These are phyloP conservation scores for Chinchilla lanigera DNA, from an alignment of 2,113 vertebrate genomes.

Conservation along the genomic window DNA sequence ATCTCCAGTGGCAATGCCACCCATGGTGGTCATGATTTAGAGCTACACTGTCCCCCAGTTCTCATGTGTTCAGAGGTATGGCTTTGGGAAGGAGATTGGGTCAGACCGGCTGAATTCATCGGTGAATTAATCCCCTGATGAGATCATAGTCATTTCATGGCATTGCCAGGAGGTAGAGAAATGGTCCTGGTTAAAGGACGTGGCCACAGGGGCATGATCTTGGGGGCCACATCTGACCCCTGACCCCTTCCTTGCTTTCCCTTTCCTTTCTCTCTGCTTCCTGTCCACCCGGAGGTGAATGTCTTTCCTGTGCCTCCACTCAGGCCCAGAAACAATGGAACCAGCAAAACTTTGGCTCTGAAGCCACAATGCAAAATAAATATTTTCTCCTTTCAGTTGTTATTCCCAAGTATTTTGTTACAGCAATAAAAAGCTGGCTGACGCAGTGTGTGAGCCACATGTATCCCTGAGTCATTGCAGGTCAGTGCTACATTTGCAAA, in stretches of 20 bases:
- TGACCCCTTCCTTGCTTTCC: background rate
- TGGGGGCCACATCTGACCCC: background rate
- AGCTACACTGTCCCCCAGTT: background rate
- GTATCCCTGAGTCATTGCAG: background rate
- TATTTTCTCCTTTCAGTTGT: background rate
- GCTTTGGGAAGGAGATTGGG: background rate
- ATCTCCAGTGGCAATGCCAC: background rate
- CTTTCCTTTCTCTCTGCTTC: background rate
- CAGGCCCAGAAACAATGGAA: background rate
- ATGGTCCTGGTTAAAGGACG: background rate
- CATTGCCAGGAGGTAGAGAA: background rate
- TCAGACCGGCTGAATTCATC: background rate
- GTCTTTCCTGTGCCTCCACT: background rate
- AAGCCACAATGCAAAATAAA: background rate
- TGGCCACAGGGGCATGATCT: background rate
- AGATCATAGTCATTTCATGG: background rate
- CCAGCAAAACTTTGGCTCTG: background rate
- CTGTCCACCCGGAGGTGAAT: background rate
- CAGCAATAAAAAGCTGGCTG: background rate
- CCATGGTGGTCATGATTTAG: accelerated
- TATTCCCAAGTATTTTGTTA: background rate
- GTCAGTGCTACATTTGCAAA: background rate
- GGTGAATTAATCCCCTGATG: background rate
- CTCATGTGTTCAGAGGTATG: background rate
- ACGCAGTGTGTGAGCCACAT: background rate